Evolutionary conservation across 1,140 invertebrate genomes (phyloP).

Genomic region (Ladona fulva): DNA sequence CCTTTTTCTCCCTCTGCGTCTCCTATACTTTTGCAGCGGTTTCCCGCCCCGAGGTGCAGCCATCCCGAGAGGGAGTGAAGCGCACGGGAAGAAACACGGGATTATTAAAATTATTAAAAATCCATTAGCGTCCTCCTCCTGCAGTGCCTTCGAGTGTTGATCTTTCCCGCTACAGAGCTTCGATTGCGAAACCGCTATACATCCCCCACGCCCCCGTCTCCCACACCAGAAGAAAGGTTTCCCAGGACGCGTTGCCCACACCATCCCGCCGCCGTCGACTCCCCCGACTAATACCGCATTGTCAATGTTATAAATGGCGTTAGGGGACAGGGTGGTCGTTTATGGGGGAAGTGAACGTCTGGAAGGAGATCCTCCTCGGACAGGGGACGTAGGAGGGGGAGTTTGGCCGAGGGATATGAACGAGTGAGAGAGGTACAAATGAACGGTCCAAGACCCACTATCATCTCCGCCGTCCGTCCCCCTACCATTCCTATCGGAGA

Average conservation of each 20-base stretch:
- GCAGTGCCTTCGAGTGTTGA: constrained; percentile 2
- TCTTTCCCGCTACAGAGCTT: not conserved
- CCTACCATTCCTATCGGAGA: not conserved
- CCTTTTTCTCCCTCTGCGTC: not conserved
- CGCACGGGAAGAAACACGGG: not conserved
- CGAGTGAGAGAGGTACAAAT: not conserved
- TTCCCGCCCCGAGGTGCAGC: not conserved
- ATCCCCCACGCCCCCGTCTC: not conserved
- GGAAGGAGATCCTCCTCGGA: too few species aligned
- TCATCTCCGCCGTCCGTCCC: not conserved
- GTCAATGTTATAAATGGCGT: not conserved
- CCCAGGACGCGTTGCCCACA: too few species aligned
- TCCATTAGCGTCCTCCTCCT: not conserved
- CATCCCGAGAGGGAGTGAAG: not conserved
- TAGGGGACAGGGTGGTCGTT: not conserved
- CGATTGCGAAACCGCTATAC: not conserved
- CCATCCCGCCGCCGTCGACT: not conserved
- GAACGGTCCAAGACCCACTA: not conserved
- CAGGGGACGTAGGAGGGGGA: not conserved
- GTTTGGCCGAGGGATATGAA: not conserved
- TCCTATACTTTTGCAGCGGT: not conserved
- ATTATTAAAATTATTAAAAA: constrained; percentile 11
- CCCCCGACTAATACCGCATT: not conserved
- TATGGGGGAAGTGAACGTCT: not conserved
- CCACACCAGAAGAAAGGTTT: not conserved